phyloP scores from a whole-genome alignment of 2,113 vertebrate genomes.

The Tapirus terrestris region DNA sequence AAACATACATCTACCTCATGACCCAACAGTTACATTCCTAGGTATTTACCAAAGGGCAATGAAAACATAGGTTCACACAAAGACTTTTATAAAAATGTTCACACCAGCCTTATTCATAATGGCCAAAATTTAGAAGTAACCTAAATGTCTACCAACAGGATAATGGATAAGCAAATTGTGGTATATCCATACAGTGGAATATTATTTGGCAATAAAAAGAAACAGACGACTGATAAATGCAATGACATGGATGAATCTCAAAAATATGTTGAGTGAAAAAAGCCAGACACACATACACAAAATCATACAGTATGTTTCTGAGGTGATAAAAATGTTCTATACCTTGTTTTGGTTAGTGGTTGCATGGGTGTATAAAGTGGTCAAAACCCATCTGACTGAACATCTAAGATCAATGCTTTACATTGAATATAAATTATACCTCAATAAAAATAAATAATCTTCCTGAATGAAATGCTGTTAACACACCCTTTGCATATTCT shows the following conservation, averaged over 20 bases:
- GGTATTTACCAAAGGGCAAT: background rate
- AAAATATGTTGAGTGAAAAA: background rate
- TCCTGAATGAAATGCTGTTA: background rate
- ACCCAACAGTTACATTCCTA: background rate
- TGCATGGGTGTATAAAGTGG: background rate
- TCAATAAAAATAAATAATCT: constrained; percentile 17
- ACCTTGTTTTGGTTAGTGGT: background rate
- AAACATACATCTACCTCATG: background rate
- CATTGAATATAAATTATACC: background rate
- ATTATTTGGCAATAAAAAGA: background rate
- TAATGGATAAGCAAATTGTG: background rate
- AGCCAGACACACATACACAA: background rate
- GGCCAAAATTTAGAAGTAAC: background rate
- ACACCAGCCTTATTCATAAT: background rate
- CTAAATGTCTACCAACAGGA: background rate
- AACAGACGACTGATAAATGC: background rate
- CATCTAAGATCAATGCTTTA: background rate
- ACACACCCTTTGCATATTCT: background rate
- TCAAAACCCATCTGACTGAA: background rate
- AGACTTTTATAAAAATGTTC: background rate
- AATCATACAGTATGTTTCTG: background rate
- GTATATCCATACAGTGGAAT: background rate
- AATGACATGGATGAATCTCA: background rate
- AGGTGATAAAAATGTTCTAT: background rate
- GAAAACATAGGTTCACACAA: background rate